Percentiles rank a stretch among this genome's conserved stretches.
phyloP scores from a whole-genome alignment of 2,888 invertebrate species.

The Eurytoma adleriae region DNA sequence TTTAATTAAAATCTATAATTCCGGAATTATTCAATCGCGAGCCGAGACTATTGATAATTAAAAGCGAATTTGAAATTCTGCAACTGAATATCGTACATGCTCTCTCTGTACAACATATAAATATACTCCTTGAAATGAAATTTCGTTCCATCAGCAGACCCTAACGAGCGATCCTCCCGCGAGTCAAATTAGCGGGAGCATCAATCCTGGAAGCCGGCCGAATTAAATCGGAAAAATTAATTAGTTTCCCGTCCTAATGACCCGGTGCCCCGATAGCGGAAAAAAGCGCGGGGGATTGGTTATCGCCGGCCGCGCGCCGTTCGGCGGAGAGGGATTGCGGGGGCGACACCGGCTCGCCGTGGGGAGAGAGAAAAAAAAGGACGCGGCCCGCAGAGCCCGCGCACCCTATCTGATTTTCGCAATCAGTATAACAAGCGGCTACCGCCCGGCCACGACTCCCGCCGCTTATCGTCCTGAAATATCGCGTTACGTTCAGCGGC shows the following conservation, averaged over 20 bases:
- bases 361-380: neutral
- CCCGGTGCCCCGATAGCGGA: constrained; percentile 10
- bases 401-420: constrained; percentile 35
- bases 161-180: too few relatives aligned
- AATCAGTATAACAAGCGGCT: constrained; percentile 36
- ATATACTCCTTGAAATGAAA: too few relatives aligned
- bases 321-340: neutral
- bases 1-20: neutral
- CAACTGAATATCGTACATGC: too few relatives aligned
- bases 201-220: neutral
- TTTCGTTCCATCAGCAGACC: neutral
- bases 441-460: neutral
- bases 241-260: constrained; percentile 30
- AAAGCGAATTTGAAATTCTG: neutral
- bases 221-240: constrained; percentile 30
- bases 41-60: neutral
- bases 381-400: neutral
- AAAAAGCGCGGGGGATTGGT: neutral
- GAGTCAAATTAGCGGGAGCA: too few relatives aligned
- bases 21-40: neutral
- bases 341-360: neutral
- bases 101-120: too few relatives aligned
- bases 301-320: neutral
- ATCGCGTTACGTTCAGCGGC: constrained; percentile 34
- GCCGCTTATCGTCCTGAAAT: constrained; percentile 39